phyloP scores from a whole-genome alignment of 2,113 vertebrate genomes.

The Cacatua alba region DNA sequence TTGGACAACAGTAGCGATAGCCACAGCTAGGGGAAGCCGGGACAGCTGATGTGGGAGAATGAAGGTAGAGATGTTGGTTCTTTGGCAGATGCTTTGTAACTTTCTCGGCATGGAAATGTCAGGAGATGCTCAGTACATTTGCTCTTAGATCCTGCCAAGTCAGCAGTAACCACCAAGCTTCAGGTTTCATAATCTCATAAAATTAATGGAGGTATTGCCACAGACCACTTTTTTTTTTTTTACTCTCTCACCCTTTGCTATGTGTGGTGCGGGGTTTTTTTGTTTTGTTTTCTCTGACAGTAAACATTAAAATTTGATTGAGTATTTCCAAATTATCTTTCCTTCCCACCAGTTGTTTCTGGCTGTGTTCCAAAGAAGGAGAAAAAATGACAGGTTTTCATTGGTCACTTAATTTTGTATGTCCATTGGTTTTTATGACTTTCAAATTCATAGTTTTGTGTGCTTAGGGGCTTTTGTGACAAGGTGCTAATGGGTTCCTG shows the following conservation, averaged over 20 bases:
- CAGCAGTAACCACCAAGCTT: not conserved
- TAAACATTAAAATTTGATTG: not conserved
- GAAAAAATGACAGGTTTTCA: not conserved
- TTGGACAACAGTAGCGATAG: not conserved
- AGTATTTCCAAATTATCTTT: not conserved
- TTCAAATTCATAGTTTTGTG: slow-evolving; percentile 42
- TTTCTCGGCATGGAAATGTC: not conserved
- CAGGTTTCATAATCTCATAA: not conserved
- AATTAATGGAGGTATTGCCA: not conserved
- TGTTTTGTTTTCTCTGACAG: not conserved
- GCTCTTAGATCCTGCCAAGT: not conserved
- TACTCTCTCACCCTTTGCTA: not conserved
- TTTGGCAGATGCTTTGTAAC: not conserved
- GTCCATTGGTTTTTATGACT: slow-evolving; percentile 36
- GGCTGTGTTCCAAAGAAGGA: not conserved
- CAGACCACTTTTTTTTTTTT: not conserved
- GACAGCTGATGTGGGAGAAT: not conserved
- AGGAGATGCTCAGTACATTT: not conserved
- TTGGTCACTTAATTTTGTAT: slow-evolving; percentile 10
- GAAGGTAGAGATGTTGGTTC: not conserved
- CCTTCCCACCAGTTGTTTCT: not conserved
- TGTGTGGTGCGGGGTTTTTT: not conserved
- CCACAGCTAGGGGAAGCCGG: not conserved
- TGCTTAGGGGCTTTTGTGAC: slow-evolving; percentile 48
- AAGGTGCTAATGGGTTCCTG: slow-evolving; percentile 67